Percentiles rank a stretch among this genome's conserved stretches.
phyloP scores from a whole-genome alignment of 2,113 vertebrate genomes.

The Microcebus jonahi region DNA sequence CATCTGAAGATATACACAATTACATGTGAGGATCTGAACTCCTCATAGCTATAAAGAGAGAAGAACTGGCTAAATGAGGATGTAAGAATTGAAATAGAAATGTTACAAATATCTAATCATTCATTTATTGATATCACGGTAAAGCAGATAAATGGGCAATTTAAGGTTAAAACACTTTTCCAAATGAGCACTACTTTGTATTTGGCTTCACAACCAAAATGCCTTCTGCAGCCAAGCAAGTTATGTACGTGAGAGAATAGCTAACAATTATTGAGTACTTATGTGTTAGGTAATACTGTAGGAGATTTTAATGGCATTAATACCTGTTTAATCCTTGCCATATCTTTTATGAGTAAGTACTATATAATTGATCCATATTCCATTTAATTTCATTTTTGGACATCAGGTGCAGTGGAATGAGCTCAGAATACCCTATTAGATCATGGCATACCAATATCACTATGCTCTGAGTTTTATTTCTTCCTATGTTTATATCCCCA shows the following conservation, averaged over 20 bases:
- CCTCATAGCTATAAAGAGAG: neutral
- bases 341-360: neutral
- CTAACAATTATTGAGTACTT: neutral
- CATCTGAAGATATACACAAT: constrained; percentile 38
- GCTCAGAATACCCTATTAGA: neutral
- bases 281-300: neutral
- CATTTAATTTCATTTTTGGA: neutral
- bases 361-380: neutral
- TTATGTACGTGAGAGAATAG: neutral
- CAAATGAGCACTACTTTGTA: neutral
- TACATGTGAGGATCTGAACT: constrained; percentile 22
- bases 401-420: neutral
- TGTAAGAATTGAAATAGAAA: neutral
- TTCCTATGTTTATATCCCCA: neutral
- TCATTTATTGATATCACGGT: neutral
- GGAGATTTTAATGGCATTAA: neutral
- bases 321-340: neutral
- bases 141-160: neutral
- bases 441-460: neutral
- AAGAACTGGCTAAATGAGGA: neutral
- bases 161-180: constrained; percentile 29
- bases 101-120: neutral
- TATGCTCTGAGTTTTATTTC: neutral
- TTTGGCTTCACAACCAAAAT: neutral
- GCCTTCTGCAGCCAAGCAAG: neutral